These are phyloP conservation scores for Monoplex corrugatus DNA, from an alignment of 2,888 invertebrate species.

Conservation along the genomic window DNA sequence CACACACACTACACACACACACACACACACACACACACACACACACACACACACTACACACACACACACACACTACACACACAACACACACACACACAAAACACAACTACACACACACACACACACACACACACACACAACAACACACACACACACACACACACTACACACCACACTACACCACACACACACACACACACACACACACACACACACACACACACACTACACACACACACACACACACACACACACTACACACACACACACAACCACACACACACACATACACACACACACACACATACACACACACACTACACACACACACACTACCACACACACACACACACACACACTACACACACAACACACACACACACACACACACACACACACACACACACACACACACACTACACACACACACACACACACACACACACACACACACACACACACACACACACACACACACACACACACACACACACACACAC, in stretches of 20 bases:
- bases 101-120: slow-evolving; percentile 11
- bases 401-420: not conserved
- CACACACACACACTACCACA: not conserved
- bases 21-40: slow-evolving; percentile 11
- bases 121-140: slow-evolving; percentile 26
- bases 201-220: slow-evolving; percentile 28
- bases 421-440: slow-evolving; percentile 28
- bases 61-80: not conserved
- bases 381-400: slow-evolving; percentile 3
- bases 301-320: not conserved
- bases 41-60: not conserved
- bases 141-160: not conserved
- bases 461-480: slow-evolving; percentile 27
- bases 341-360: not conserved
- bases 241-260: too few relatives aligned
- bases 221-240: slow-evolving; percentile 1
- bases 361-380: not conserved
- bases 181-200: slow-evolving; percentile 19
- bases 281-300: not conserved
- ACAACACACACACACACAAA: slow-evolving; percentile 26
- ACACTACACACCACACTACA: not conserved
- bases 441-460: slow-evolving; percentile 18
- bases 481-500: not conserved
- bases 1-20: not conserved
- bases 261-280: too few relatives aligned